Base-by-base conservation (phyloP, 2,797 vertebrate species). In the Dallia pectoralis region DNA sequence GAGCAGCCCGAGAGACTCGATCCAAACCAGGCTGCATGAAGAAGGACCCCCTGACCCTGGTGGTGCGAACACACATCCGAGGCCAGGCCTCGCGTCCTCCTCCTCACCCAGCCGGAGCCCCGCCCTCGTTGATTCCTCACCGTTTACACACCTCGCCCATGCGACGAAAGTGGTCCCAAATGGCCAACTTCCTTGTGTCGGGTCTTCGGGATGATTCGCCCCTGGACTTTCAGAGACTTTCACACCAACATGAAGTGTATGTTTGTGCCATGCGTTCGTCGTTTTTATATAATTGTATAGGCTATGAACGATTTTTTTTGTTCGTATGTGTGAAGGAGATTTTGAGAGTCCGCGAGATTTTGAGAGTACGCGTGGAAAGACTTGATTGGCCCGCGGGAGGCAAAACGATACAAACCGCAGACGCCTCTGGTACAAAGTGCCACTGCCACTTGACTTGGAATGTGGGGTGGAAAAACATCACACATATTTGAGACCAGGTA, bases 61-160 rank as follows among this genome's bases (percentile, higher is more conserved):
- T 69, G 95, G 95, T 33, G 97, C 98, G 94, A 99, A 87, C n/a
- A n/a, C n/a, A 95, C 95, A 53, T 93, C 93, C 82, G 51, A 99
- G 97, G 91, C 97, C 96, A 0, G 91, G n/a, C 51, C 51, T 93
- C 0, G 96, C 95, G 79, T 89, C 94, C 29, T 93, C 96, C 32
- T 98, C 95, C 70, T 89, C 98, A 88, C 96, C 96, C 29, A 97
- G 96, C 74, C 97, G 96, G 71, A 93, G 93, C 63, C 4, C 19
- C 51, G 95, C 96, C 2, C 95, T 94, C 0, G 94, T 95, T 19
- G 96, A 95, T 93, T 95, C 97, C 73, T 94, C 96, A 36, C 96
- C 95, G 48, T 93, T 19, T 56, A 22, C 95, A 0, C 95, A 96
- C 83, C 95, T 94, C 66, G 94, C 95, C 1, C 96, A 95, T 9